Conservation (phyloP, 2,888 invertebrate genomes). For the Anthoptus insignis region DNA sequence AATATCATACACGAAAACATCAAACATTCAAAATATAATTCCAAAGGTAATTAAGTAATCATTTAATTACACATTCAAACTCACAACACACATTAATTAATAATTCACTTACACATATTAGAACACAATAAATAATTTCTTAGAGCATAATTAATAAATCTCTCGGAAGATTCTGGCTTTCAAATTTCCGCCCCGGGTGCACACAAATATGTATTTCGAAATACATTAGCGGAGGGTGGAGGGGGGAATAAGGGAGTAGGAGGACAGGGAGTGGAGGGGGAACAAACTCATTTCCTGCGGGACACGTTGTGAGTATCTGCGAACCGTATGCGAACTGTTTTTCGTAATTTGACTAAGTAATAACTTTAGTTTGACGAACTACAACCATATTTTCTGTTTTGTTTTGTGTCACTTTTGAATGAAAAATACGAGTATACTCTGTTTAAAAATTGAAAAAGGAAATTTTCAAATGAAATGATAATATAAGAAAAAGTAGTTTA, state of each 20-base stretch:
- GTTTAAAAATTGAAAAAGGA: too few relatives aligned
- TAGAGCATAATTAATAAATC: slow-evolving; percentile 65
- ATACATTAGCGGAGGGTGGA: slow-evolving; percentile 32
- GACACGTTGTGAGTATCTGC: slow-evolving; percentile 38
- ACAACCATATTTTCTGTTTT: slow-evolving; percentile 4
- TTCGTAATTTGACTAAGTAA: slow-evolving; percentile 38
- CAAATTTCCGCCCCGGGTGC: slow-evolving; percentile 58
- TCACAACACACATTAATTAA: neutral
- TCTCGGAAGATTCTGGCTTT: slow-evolving; percentile 58
- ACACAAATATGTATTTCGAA: slow-evolving; percentile 47
- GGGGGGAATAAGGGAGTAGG: slow-evolving; percentile 5
- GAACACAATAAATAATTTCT: slow-evolving; percentile 58
- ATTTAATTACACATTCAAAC: neutral
- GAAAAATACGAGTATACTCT: neutral
- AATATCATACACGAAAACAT: neutral
- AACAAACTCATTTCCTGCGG: slow-evolving; percentile 64
- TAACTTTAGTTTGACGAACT: slow-evolving; percentile 23
- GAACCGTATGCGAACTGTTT: slow-evolving; percentile 29
- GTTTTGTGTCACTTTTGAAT: neutral
- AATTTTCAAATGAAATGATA: too few relatives aligned
- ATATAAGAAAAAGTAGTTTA: too few relatives aligned
- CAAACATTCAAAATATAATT: neutral
- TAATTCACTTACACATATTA: slow-evolving; percentile 1
- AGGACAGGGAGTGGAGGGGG: slow-evolving; percentile 34
- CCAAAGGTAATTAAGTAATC: neutral